A percentile compares a stretch with the other conserved stretches of the same genome.
These are phyloP conservation scores for Frieseomelitta varia DNA, from an alignment of 1,140 invertebrate genomes.

Conservation along the genomic window DNA sequence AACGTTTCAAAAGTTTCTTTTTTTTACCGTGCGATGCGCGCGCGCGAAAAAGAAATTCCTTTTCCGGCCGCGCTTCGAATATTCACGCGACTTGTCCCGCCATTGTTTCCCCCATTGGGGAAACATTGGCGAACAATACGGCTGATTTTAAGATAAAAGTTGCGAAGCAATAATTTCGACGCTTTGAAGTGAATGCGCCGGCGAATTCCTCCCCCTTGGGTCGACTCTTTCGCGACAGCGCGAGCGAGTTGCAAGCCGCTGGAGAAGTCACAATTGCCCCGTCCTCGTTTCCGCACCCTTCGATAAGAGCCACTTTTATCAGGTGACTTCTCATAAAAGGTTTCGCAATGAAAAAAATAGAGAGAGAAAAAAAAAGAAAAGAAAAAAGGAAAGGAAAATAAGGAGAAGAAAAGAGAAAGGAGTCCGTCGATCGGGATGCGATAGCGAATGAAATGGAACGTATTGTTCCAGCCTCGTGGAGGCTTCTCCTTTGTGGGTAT, in stretches of 20 bases:
- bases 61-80: not conserved
- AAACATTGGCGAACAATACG: not conserved
- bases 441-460: constrained; percentile 28
- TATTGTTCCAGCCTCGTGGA: not conserved
- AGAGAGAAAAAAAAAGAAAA: too few species aligned
- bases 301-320: constrained; percentile 46
- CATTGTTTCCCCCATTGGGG: not conserved
- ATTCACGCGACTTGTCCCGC: too few species aligned
- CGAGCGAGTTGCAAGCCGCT: constrained; percentile 1
- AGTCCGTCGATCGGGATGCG: constrained; percentile 8
- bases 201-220: not conserved
- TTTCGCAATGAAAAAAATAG: constrained; percentile 3
- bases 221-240: not conserved
- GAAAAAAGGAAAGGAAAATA: too few species aligned
- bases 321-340: constrained; percentile 26
- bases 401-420: too few species aligned
- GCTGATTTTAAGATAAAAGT: constrained; percentile 16
- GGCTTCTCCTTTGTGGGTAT: not conserved
- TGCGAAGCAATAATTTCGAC: not conserved
- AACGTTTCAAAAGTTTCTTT: not conserved
- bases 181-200: not conserved
- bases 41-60: not conserved
- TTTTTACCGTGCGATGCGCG: too few species aligned
- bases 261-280: constrained; percentile 32
- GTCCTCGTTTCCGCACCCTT: constrained; percentile 11